These are phyloP conservation scores for Molanna angustata DNA, from an alignment of 2,888 invertebrate genomes.

Conservation along the genomic window DNA sequence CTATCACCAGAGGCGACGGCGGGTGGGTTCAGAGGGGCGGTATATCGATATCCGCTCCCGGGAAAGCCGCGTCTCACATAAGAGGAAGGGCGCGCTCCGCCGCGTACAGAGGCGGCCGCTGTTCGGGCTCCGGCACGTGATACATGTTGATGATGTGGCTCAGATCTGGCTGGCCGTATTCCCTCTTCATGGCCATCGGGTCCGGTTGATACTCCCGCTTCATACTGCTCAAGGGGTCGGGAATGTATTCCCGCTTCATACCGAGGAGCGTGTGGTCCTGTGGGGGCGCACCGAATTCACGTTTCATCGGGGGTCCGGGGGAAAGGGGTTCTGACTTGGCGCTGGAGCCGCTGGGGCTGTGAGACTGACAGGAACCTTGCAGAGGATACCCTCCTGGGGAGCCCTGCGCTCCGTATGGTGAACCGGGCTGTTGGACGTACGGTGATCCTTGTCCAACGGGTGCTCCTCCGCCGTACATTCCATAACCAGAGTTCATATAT, in stretches of 20 bases:
- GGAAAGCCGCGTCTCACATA: constrained; percentile 64
- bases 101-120: constrained; percentile 52
- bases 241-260: constrained; percentile 52
- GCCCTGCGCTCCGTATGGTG: constrained; percentile 62
- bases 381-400: constrained; percentile 61
- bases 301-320: constrained; percentile 63
- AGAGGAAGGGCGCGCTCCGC: constrained; percentile 63
- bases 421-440: constrained; percentile 69
- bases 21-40: constrained; percentile 57
- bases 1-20: constrained; percentile 11
- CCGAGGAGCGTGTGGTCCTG: constrained; percentile 42
- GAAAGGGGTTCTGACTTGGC: constrained; percentile 89
- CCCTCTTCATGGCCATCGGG: constrained; percentile 63
- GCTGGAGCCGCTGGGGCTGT: constrained; percentile 84
- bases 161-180: constrained; percentile 64
- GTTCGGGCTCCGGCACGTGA: constrained; percentile 62
- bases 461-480: constrained; percentile 69
- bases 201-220: constrained; percentile 56
- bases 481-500: constrained; percentile 74
- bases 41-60: constrained; percentile 63
- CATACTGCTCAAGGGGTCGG: constrained; percentile 48
- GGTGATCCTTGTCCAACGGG: constrained; percentile 71
- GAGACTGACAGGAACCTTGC: constrained; percentile 68
- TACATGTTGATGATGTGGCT: constrained; percentile 67
- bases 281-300: constrained; percentile 45